A percentile compares a stretch with the other conserved stretches of the same genome.
phyloP scores from a whole-genome alignment of 1,140 invertebrate genomes.

The Homarus americanus region DNA sequence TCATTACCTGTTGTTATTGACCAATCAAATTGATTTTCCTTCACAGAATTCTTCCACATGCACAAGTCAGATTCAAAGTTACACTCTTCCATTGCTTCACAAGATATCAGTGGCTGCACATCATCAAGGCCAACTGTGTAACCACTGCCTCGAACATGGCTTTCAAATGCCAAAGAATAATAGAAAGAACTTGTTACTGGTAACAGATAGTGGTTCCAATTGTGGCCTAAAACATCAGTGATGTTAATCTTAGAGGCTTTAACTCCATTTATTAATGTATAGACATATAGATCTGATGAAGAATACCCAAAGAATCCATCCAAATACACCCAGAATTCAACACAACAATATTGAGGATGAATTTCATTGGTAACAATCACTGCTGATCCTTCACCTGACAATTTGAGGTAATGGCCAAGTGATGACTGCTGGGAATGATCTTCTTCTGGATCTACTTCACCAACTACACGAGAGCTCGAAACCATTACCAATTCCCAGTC shows the following conservation, averaged over 20 bases:
- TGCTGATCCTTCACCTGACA: constrained; percentile 22
- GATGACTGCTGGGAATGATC: constrained; percentile 54
- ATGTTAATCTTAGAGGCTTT: constrained; percentile 12
- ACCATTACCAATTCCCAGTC: constrained; percentile 52
- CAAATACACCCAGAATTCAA: constrained; percentile 62
- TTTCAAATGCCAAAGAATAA: constrained; percentile 59
- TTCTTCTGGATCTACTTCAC: constrained; percentile 15
- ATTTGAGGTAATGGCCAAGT: constrained; percentile 51
- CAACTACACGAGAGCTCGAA: neutral
- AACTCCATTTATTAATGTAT: constrained; percentile 16
- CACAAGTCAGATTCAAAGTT: constrained; percentile 65
- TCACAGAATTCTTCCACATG: constrained; percentile 56
- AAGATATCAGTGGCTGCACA: constrained; percentile 39
- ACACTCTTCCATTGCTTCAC: constrained; percentile 61
- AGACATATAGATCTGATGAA: constrained; percentile 29
- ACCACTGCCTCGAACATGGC: neutral
- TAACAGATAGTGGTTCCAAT: constrained; percentile 45
- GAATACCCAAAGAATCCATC: constrained; percentile 18
- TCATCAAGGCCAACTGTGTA: constrained; percentile 58
- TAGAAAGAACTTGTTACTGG: constrained; percentile 5
- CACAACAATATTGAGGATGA: constrained; percentile 54
- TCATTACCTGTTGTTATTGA: constrained; percentile 28
- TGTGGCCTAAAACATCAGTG: neutral
- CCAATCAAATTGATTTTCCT: constrained; percentile 68
- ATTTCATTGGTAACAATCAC: constrained; percentile 48